phyloP scores from a whole-genome alignment of 2,888 invertebrate species.

The Thelaira solivaga region DNA sequence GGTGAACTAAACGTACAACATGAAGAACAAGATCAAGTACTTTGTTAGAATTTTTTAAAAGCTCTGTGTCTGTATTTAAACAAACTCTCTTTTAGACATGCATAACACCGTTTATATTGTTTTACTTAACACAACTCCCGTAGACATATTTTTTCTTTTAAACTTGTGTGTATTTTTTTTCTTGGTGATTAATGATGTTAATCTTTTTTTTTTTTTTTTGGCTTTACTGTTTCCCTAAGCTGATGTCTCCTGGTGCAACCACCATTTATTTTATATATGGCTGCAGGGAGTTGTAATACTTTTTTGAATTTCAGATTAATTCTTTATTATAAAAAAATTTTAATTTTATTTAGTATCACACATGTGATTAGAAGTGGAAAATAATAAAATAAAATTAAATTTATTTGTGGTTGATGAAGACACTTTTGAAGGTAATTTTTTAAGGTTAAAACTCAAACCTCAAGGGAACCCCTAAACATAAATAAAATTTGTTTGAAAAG shows the following conservation, averaged over 20 bases:
- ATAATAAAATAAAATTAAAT: too few species aligned
- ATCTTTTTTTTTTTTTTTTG: conserved; percentile 13
- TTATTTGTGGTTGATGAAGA: too few species aligned
- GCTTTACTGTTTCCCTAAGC: too few species aligned
- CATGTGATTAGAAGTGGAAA: too few species aligned
- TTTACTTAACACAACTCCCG: too few species aligned
- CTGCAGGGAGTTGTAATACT: neutral
- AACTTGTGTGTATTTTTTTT: neutral
- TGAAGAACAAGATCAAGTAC: neutral
- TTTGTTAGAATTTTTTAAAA: conserved; percentile 9
- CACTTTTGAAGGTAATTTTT: too few species aligned
- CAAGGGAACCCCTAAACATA: too few species aligned
- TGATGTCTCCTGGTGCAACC: neutral
- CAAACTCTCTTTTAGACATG: too few species aligned
- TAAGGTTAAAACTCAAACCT: too few species aligned
- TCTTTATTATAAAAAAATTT: neutral
- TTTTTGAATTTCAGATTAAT: neutral
- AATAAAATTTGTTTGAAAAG: too few species aligned
- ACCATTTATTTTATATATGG: neutral
- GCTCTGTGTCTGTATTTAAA: neutral
- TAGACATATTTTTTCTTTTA: neutral
- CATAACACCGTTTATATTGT: too few species aligned
- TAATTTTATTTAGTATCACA: too few species aligned
- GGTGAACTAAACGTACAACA: neutral
- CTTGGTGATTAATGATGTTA: conserved; percentile 61